Evolutionary conservation across 2,888 invertebrate genomes (phyloP), one percentile per base, ranked within the genome.

Genomic region (Sclerodermus sp.): DNA sequence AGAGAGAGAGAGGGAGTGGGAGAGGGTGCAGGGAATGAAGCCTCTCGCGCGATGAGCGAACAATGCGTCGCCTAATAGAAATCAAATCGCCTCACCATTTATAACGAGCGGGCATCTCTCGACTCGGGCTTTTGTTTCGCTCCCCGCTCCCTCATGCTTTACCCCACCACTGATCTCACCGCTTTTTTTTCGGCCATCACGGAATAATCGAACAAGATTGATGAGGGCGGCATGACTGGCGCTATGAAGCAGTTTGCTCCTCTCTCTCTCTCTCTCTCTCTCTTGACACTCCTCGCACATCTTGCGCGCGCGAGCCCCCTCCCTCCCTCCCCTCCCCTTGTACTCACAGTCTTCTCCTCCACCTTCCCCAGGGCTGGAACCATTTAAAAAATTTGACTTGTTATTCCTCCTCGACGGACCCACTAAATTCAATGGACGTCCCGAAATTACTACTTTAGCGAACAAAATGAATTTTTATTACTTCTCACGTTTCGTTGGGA

Each of bases 121-220:
- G 8, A 15, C 12, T 17, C 15, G 15, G 39, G 6, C 16, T 12
- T 57, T 51, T 55, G 47, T 49, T 47, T 51, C 45, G 51, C 54
- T 55, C 48, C 53, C 56, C 52, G 37, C 32, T 34, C 23, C 47
- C 23, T 48, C 34, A 39, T 16, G 39, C 8, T 38, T 42, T 40
- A 42, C 29, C 40, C 29, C 45, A 37, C 2, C 34, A 4, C 34
- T 34, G 34, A 34, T 45, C 45, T 38, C 9, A 39, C 18, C 56
- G 50, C 53, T 67, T 69, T 67, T 68, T 73, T 69, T 69, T 68
- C 71, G 67, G 67, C 73, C 77, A 76, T 77, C 77, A 73, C 66
- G 74, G 67, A 77, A 77, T 77, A 77, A 77, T 77, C 77, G 77
- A 77, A 77, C 73, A 77, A 77, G 77, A 77, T 77, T 75, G 77